phyloP scores from a whole-genome alignment of 1,140 invertebrate genomes.

The Monomorium pharaonis region DNA sequence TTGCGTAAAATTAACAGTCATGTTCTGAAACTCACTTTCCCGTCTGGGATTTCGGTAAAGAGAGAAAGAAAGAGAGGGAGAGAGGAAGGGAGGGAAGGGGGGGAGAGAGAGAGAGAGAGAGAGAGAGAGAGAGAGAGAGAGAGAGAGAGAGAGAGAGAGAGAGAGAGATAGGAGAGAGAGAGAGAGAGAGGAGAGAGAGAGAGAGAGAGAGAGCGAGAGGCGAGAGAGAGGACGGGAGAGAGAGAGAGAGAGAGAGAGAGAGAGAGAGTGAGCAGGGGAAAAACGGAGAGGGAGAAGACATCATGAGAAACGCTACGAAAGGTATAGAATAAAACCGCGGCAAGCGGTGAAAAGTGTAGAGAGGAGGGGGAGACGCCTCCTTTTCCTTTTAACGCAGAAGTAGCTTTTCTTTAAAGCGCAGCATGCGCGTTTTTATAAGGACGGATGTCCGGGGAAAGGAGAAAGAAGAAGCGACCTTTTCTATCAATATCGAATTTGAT shows the following conservation, averaged over 20 bases:
- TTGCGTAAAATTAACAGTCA: conserved; percentile 81
- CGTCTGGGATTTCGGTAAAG: conserved; percentile 74
- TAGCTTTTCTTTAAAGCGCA: conserved; percentile 20
- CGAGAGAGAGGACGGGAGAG: conserved; percentile 39
- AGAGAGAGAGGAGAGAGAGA: neutral
- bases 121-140: conserved; percentile 59
- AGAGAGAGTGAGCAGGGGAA: neutral
- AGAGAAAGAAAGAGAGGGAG: conserved; percentile 53
- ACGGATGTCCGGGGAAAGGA: neutral
- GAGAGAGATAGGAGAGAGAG: neutral
- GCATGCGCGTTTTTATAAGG: neutral
- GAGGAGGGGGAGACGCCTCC: neutral
- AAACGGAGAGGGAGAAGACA: neutral
- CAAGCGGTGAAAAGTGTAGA: neutral
- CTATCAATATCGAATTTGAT: neutral
- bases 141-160: too few species aligned
- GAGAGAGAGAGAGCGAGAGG: neutral
- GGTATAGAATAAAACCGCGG: neutral
- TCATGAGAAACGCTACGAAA: neutral
- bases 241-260: conserved; percentile 52
- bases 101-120: neutral
- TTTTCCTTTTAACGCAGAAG: conserved; percentile 2
- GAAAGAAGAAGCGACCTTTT: neutral
- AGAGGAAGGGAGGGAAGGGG: too few species aligned
- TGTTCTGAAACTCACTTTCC: conserved; percentile 80